These are phyloP conservation scores for Drosophila kanekoi DNA, from an alignment of 2,888 invertebrate genomes.

Conservation along the genomic window DNA sequence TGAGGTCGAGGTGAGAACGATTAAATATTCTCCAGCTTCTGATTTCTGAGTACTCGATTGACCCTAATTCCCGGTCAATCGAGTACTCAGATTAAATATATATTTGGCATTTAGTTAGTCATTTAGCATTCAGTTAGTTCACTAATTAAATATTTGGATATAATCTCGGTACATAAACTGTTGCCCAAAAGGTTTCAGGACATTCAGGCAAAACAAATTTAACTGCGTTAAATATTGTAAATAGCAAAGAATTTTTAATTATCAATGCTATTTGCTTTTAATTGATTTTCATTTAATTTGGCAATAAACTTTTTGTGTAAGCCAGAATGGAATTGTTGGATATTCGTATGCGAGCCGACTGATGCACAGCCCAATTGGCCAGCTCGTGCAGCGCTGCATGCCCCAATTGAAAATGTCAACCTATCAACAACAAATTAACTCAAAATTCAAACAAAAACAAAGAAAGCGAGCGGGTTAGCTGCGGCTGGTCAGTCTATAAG, in stretches of 20 bases:
- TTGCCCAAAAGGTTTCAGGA: neutral
- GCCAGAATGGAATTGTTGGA: constrained; percentile 34
- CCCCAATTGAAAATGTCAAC: constrained; percentile 77
- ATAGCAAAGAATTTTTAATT: neutral
- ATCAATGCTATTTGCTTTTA: constrained; percentile 8
- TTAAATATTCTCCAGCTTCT: too few species aligned
- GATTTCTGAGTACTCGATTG: too few species aligned
- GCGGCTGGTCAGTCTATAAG: constrained; percentile 70
- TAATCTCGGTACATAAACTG: neutral
- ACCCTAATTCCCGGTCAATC: too few species aligned
- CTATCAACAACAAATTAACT: constrained; percentile 80
- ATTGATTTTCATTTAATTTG: constrained; percentile 33
- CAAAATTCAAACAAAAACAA: constrained; percentile 58
- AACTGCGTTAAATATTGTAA: neutral
- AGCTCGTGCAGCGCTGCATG: constrained; percentile 72
- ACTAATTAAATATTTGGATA: neutral
- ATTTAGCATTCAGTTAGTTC: neutral
- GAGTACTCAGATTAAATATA: too few species aligned
- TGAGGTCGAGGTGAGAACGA: too few species aligned
- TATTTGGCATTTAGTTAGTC: too few species aligned
- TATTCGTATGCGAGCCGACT: constrained; percentile 12
- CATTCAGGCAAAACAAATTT: neutral
- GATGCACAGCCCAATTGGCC: constrained; percentile 49
- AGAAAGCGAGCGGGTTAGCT: constrained; percentile 64
- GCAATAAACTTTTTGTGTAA: constrained; percentile 15